Conservation (phyloP, 2,888 invertebrate species). For the Synanthedon vespiformis region DNA sequence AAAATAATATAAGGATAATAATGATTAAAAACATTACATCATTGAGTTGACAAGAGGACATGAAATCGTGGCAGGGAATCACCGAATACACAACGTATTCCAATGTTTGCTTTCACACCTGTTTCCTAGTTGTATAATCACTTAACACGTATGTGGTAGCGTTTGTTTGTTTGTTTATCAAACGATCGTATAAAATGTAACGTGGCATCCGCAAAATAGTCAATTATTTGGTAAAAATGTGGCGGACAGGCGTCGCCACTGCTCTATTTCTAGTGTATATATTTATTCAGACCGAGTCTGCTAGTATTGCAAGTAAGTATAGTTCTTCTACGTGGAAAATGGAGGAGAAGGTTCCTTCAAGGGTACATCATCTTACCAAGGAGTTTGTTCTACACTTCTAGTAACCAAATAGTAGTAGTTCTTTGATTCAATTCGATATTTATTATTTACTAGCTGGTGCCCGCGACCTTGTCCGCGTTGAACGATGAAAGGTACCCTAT, state of each 20-base stretch:
- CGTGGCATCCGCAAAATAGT: constrained; percentile 11
- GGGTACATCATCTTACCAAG: no score
- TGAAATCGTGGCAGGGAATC: constrained; percentile 8
- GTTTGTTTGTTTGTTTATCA: constrained; percentile 19
- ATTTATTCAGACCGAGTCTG: constrained; percentile 16
- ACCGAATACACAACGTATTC: constrained; percentile 5
- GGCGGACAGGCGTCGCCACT: constrained; percentile 27
- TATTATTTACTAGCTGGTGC: no score
- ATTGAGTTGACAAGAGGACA: constrained; percentile 1
- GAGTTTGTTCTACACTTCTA: no score
- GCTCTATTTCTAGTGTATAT: constrained; percentile 10
- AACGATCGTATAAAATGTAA: constrained; percentile 37
- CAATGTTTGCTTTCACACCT: constrained; percentile 19
- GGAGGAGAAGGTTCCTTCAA: no score
- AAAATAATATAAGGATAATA: no score
- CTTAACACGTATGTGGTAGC: constrained; percentile 28
- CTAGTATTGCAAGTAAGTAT: constrained; percentile 33
- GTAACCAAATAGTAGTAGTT: no score
- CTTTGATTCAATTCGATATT: no score
- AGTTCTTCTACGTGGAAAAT: no score
- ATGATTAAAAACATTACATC: constrained; percentile 8
- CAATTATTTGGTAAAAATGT: constrained; percentile 32
- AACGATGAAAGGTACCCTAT: no score
- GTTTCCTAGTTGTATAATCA: constrained; percentile 13
- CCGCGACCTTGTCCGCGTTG: no score